Evolutionary conservation across 2,113 vertebrate genomes (phyloP).

Genomic region (Pleuronectes platessa): DNA sequence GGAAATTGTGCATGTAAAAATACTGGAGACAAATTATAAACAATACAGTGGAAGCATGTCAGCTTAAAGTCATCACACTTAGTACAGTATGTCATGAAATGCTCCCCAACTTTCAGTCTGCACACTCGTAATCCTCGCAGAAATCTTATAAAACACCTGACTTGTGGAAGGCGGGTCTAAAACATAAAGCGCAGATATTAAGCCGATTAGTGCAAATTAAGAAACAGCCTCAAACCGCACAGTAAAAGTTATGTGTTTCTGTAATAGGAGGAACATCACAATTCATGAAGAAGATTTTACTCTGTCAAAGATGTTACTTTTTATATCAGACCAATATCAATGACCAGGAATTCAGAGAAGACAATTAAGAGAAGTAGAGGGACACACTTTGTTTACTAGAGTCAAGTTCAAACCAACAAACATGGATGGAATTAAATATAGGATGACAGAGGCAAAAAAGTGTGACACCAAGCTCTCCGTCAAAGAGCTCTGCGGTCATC

Average conservation of each 20-base stretch:
- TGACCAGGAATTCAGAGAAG: slow-evolving; percentile 13
- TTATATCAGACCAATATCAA: not conserved
- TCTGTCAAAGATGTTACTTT: not conserved
- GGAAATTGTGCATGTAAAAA: too few relatives aligned
- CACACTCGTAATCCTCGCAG: not conserved
- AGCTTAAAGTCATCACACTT: too few relatives aligned
- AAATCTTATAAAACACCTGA: slow-evolving; percentile 20
- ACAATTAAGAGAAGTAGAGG: slow-evolving; percentile 1
- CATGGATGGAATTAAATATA: slow-evolving; percentile 19
- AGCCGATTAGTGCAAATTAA: slow-evolving; percentile 42
- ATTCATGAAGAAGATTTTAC: slow-evolving; percentile 22
- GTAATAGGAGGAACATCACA: slow-evolving; percentile 14
- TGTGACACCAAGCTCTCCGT: slow-evolving; percentile 16
- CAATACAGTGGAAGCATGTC: too few relatives aligned
- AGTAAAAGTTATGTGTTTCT: slow-evolving; percentile 38
- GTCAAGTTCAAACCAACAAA: slow-evolving; percentile 7
- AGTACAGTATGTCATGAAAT: too few relatives aligned
- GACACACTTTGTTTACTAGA: slow-evolving; percentile 10
- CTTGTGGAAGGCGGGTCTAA: slow-evolving; percentile 2
- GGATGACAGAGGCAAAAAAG: slow-evolving; percentile 25
- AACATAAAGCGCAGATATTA: slow-evolving; percentile 8
- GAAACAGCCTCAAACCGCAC: slow-evolving; percentile 38
- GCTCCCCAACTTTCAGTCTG: not conserved
- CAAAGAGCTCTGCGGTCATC: slow-evolving; percentile 31
- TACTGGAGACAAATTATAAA: too few relatives aligned